phyloP scores from a whole-genome alignment of 2,113 vertebrate genomes.

The Anguilla rostrata region DNA sequence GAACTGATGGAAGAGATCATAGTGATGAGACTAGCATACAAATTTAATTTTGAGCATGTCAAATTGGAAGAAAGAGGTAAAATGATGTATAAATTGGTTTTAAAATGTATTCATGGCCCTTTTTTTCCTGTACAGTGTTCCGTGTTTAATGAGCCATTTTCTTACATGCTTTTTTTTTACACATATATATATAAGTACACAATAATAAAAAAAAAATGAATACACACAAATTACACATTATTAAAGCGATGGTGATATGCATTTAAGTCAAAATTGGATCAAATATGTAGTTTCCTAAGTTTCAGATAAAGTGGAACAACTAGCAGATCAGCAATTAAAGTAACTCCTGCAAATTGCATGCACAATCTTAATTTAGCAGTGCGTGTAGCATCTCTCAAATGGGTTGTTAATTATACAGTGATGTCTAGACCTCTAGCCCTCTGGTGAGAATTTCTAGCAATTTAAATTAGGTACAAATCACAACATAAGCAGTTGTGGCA shows the following conservation, averaged over 20 bases:
- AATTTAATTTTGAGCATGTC: background rate
- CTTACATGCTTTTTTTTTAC: too few relatives aligned
- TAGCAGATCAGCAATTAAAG: background rate
- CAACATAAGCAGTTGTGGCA: slow-evolving; percentile 3
- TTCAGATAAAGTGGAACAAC: background rate
- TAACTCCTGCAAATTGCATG: slow-evolving; percentile 10
- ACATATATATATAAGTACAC: too few relatives aligned
- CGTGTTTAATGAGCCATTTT: too few relatives aligned
- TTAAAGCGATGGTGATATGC: too few relatives aligned
- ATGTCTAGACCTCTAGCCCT: background rate
- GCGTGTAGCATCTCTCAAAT: background rate
- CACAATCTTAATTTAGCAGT: slow-evolving; percentile 19
- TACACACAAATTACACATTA: too few relatives aligned
- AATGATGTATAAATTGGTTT: background rate
- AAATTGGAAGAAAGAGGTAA: background rate
- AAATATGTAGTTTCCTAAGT: background rate
- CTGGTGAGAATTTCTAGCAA: background rate
- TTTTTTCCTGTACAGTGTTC: too few relatives aligned
- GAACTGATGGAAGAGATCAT: too few relatives aligned
- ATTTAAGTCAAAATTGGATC: too few relatives aligned
- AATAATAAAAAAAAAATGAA: too few relatives aligned
- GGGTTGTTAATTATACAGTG: slow-evolving; percentile 4
- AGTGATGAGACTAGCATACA: too few relatives aligned
- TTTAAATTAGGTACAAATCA: slow-evolving; percentile 13
- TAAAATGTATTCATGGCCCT: background rate